Conservation (phyloP, 2,113 vertebrate species). For the Anolis sagrei region DNA sequence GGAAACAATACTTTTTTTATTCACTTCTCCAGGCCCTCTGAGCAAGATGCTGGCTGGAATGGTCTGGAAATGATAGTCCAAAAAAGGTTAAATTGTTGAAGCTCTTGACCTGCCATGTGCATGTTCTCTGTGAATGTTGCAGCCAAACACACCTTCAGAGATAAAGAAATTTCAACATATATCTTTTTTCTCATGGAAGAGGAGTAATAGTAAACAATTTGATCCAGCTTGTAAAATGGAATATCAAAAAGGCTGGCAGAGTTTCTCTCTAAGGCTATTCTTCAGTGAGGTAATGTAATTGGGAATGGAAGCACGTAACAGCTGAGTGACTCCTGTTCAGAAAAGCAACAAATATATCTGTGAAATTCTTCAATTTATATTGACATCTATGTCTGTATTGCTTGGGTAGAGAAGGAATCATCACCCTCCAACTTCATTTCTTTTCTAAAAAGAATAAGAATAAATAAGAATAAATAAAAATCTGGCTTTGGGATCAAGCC, state of each 20-base stretch:
- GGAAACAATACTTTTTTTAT: neutral
- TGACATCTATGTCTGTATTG: neutral
- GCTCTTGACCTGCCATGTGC: neutral
- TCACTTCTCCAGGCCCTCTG: neutral
- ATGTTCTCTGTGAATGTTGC: neutral
- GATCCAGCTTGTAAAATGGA: neutral
- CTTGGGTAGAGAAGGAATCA: neutral
- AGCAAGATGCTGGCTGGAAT: neutral
- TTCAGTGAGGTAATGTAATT: neutral
- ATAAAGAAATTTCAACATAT: neutral
- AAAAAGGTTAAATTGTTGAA: no score
- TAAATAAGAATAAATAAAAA: no score
- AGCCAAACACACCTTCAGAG: neutral
- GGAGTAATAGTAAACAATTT: neutral
- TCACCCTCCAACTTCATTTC: neutral
- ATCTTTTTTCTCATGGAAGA: neutral
- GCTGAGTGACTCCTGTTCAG: neutral
- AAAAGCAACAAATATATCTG: neutral
- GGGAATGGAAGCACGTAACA: neutral
- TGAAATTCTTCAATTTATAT: neutral
- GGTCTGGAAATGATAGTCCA: no score
- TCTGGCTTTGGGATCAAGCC: no score
- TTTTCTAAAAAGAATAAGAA: neutral
- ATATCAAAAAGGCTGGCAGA: neutral
- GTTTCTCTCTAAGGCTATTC: neutral